Conservation (phyloP, 2,888 invertebrate genomes). For the Melinaea marsaeus region DNA sequence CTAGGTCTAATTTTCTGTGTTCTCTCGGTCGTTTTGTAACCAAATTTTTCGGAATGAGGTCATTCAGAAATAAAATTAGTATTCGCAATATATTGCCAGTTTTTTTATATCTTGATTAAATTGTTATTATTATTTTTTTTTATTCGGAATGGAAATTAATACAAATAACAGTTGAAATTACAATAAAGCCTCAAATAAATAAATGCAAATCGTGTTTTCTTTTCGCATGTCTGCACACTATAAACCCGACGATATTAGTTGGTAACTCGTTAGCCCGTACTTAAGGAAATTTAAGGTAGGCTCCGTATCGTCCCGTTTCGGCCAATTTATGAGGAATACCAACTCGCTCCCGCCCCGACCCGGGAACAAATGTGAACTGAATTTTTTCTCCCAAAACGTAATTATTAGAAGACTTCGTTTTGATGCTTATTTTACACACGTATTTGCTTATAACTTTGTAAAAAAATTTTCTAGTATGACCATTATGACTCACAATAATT, state of each 20-base stretch:
- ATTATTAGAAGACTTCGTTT: slow-evolving; percentile 17
- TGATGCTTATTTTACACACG: not conserved
- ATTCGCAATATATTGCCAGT: slow-evolving; percentile 62
- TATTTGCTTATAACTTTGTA: not conserved
- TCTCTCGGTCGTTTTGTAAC: slow-evolving; percentile 73
- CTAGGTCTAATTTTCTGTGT: slow-evolving; percentile 75
- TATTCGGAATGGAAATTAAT: slow-evolving; percentile 20
- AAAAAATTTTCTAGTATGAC: too few relatives aligned
- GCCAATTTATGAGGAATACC: slow-evolving; percentile 41
- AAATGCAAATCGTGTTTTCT: slow-evolving; percentile 43
- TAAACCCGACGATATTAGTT: slow-evolving; percentile 44
- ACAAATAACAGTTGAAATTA: slow-evolving; percentile 36
- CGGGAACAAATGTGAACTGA: slow-evolving; percentile 27
- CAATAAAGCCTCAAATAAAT: slow-evolving; percentile 39
- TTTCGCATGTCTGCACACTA: slow-evolving; percentile 48
- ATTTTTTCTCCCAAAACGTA: slow-evolving; percentile 28
- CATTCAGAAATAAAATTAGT: slow-evolving; percentile 71
- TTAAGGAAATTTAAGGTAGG: slow-evolving; percentile 47
- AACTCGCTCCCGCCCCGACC: slow-evolving; percentile 35
- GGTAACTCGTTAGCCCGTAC: slow-evolving; percentile 47
- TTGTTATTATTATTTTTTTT: slow-evolving; percentile 38
- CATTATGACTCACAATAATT: too few relatives aligned
- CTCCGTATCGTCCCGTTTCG: slow-evolving; percentile 39
- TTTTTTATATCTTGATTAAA: slow-evolving; percentile 60
- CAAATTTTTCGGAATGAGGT: slow-evolving; percentile 73